Conservation (phyloP, 1,140 invertebrate species). For the Drosophila takahashii region DNA sequence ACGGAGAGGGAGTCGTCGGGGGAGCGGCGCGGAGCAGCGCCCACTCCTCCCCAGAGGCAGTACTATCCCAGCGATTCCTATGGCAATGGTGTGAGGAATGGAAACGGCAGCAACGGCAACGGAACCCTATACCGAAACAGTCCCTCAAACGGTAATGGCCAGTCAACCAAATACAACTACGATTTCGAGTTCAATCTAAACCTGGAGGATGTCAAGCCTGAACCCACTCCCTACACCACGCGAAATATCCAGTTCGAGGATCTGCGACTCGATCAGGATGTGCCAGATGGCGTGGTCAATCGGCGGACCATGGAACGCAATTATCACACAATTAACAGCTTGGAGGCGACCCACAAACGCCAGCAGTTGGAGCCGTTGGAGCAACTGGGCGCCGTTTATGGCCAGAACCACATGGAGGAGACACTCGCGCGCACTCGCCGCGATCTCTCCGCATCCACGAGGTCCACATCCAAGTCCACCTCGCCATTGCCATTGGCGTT, state of each 20-base stretch:
- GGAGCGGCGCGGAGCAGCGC: constrained; percentile 53
- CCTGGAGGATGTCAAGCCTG: constrained; percentile 57
- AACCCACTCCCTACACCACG: constrained; percentile 61
- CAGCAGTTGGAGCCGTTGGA: constrained; percentile 37
- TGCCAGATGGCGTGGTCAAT: constrained; percentile 65
- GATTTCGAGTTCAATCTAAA: constrained; percentile 80
- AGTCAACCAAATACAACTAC: constrained; percentile 69
- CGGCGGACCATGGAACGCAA: constrained; percentile 77
- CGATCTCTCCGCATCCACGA: constrained; percentile 53
- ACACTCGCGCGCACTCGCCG: constrained; percentile 66
- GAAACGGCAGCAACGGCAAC: constrained; percentile 5
- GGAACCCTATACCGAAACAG: constrained; percentile 14
- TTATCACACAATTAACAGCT: constrained; percentile 83
- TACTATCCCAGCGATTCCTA: constrained; percentile 40
- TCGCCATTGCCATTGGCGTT: constrained; percentile 18
- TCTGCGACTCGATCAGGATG: constrained; percentile 57
- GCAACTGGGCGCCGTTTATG: constrained; percentile 63
- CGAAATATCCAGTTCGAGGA: constrained; percentile 59
- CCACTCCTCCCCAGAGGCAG: constrained; percentile 61
- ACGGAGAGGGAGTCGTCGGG: constrained; percentile 34
- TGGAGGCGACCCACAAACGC: constrained; percentile 38
- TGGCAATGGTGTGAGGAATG: constrained; percentile 21
- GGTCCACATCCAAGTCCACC: constrained; percentile 14
- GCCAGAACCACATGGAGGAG: constrained; percentile 73
- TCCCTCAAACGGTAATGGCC: constrained; percentile 34